phyloP scores from a whole-genome alignment of 2,113 vertebrate species.

The Mastomys natalensis region DNA sequence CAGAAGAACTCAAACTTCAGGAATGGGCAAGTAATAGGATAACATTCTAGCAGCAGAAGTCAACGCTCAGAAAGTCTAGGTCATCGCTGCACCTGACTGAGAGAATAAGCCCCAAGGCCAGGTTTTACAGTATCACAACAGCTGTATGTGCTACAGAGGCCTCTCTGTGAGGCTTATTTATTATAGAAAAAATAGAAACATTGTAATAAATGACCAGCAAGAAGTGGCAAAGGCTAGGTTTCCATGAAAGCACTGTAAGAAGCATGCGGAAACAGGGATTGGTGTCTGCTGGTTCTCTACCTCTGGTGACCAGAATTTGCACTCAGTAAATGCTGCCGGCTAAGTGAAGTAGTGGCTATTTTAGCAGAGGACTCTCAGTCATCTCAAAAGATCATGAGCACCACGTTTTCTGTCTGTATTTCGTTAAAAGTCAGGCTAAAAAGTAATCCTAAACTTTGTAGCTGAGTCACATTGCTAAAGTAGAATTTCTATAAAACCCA shows the following conservation, averaged over 20 bases:
- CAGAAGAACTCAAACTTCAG: conserved; percentile 9
- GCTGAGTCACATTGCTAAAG: neutral
- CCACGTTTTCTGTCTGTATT: neutral
- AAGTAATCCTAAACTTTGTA: neutral
- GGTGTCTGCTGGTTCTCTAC: neutral
- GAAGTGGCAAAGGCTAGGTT: neutral
- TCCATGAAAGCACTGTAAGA: neutral
- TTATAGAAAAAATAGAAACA: neutral
- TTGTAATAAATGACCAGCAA: neutral
- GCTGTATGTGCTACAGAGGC: neutral
- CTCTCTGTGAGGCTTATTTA: neutral
- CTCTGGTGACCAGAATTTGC: neutral
- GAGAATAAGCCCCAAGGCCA: neutral
- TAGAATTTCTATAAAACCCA: neutral
- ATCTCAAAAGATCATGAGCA: neutral
- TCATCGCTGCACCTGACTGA: neutral
- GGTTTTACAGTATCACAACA: neutral
- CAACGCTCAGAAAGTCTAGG: neutral
- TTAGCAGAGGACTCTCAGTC: neutral
- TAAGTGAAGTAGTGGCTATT: neutral
- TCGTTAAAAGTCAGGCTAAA: conserved; percentile 23
- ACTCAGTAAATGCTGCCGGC: neutral
- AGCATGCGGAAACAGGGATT: neutral
- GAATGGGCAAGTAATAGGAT: neutral
- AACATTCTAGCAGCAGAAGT: neutral